Conservation (phyloP, 1,140 invertebrate species). For the Listronotus oregonensis region DNA sequence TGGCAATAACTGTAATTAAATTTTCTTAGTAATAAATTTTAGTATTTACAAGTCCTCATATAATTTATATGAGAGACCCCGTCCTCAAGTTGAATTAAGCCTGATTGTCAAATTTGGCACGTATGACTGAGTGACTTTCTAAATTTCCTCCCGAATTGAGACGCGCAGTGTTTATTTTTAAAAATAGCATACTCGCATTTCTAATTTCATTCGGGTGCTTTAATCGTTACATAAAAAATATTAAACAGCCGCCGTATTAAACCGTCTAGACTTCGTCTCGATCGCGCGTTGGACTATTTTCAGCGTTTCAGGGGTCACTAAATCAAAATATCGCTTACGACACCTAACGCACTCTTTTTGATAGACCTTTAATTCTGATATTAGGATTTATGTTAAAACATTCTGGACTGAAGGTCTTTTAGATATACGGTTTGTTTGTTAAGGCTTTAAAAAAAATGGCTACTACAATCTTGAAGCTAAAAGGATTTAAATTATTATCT, state of each 20-base stretch:
- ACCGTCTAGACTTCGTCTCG: constrained; percentile 32
- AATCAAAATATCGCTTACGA: constrained; percentile 29
- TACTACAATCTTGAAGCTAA: too few relatives aligned
- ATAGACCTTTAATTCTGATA: not conserved
- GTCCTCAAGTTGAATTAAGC: too few relatives aligned
- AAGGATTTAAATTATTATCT: too few relatives aligned
- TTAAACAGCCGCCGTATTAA: constrained; percentile 15
- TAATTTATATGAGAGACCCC: too few relatives aligned
- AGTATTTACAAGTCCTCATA: too few relatives aligned
- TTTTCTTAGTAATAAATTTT: too few relatives aligned
- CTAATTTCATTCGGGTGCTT: constrained; percentile 31
- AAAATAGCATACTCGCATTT: constrained; percentile 32
- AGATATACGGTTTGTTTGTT: too few relatives aligned
- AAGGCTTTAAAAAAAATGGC: too few relatives aligned
- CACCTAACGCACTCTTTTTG: constrained; percentile 15
- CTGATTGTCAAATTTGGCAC: too few relatives aligned
- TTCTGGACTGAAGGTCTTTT: too few relatives aligned
- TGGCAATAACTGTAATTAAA: too few relatives aligned
- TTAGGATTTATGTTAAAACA: too few relatives aligned
- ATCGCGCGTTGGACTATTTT: constrained; percentile 29
- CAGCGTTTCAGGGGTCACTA: constrained; percentile 29
- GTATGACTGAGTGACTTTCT: not conserved
- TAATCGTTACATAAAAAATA: constrained; percentile 37
- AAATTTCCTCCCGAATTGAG: constrained; percentile 6
- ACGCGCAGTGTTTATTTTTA: constrained; percentile 29